Evolutionary conservation across 2,797 vertebrate species (phyloP), one percentile per base, ranked within the genome.

Genomic region (Falco cherrug): DNA sequence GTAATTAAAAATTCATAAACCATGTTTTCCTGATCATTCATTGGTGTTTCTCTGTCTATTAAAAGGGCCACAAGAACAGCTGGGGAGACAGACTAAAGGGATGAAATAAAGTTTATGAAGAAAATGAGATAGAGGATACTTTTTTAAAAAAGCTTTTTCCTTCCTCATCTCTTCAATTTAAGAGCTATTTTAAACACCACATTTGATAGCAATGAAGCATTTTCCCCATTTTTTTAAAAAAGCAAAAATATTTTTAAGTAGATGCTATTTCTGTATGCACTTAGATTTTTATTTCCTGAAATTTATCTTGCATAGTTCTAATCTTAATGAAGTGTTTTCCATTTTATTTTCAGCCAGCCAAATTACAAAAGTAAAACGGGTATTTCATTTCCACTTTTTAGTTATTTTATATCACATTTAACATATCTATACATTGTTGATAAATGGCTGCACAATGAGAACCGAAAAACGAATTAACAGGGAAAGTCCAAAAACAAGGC

Each of bases 201-300:
- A 70, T 45, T 73, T 79, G 75, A 77, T 33, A 84, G 64, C 31
- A 47, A n/a, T 67, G 54, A 96, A 88, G 35, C 64, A 73, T 79
- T 89, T 91, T 77, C 37, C 24, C 56, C 10, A 37, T 63, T 74
- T 80, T 67, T 67, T 84, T 39, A 19, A 80, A 84, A 69, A 48
- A 84, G 37, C 7, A 82, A 48, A 64, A 74, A 61, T 69, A 70
- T 76, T 88, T 95, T 91, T 51, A 88, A 95, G 60, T 63, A 77
- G 26, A 78, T 82, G 69, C 59, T 95, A 95, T 92, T 89, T 73
- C 59, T 92, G 61, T 31, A 87, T 54, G 59, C 75, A 93, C 48
- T 96, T 95, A 35, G 50, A 90, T 39, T 64, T 89, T 82, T 89
- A 96, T 65, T 95, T 94, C 77, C 79, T 89, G 79, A 94, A 89